Base-by-base conservation (phyloP, 2,797 vertebrate genomes). In the Rhinophrynus dorsalis region DNA sequence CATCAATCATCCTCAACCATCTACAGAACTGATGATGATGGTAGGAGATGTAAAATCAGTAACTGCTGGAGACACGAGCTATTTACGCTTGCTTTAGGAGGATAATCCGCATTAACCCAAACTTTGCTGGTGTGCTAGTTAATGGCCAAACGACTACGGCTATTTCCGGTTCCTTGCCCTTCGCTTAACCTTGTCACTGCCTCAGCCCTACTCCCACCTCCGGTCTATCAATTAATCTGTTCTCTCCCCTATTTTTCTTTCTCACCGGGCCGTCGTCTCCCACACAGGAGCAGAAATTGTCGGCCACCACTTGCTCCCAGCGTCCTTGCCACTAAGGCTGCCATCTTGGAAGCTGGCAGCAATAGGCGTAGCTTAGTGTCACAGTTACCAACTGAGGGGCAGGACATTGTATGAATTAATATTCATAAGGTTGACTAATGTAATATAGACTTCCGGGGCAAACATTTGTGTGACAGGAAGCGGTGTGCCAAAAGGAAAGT, bases 261-360 rank as follows among this genome's bases (percentile, higher is more conserved):
- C 68, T 65, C 44, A 57, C 68, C 68, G 1, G 51, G 17, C 23
- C 7, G 17, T 23, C 30, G 51, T 10, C 20, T 62, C 51, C 52
- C 15, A 15, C 52, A 26, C 51, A 64, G 40, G 10, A 64, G 15
- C 1, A 56, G 23, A 12, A 47, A n/a, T 20, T 42, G 18, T 30
- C 32, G 32, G 32, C 51, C 32, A 11, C 52, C 35, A 17, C 18
- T 44, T 6, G 18, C 52, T 23, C 26, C 7, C 33, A 72, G 7
- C 6, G 13, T 33, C 33, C 60, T 48, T 30, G 51, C 27, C 26
- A 29, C 37, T 18, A 15, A 32, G 2, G 68, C 42, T 21, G 68
- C 68, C 68, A 72, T 72, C 24, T 50, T 57, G 15, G 12, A 18
- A 32, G 26, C 17, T 58, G 40, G 60, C 42, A 40, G 17, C 20